Percentiles rank a stretch among this genome's conserved stretches.
phyloP scores from a whole-genome alignment of 2,888 invertebrate species.

The Acleris literana region DNA sequence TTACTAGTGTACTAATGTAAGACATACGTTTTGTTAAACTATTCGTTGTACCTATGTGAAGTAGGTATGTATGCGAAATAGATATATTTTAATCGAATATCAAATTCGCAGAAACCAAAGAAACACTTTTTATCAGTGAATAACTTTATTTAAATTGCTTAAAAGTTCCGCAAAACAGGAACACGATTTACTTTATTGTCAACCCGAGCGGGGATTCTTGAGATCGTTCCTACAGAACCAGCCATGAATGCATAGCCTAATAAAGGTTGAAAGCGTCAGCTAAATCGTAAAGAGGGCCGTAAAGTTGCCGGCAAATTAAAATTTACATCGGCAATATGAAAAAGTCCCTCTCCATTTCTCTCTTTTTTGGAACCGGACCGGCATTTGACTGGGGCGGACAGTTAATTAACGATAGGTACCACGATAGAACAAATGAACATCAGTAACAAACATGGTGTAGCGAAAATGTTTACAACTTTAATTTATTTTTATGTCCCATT shows the following conservation, averaged over 20 bases:
- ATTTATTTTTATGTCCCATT: conserved; percentile 39
- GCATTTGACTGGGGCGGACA: conserved; percentile 74
- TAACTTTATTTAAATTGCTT: too few species aligned
- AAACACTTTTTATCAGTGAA: too few species aligned
- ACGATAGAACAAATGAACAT: conserved; percentile 71
- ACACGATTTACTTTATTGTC: conserved; percentile 28
- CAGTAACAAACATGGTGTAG: conserved; percentile 58
- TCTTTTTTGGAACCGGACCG: conserved; percentile 65
- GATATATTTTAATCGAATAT: too few species aligned
- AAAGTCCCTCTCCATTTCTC: conserved; percentile 71
- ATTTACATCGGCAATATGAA: conserved; percentile 82
- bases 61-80: too few species aligned
- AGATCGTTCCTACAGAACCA: conserved; percentile 57
- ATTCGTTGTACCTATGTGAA: too few species aligned
- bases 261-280: conserved; percentile 77
- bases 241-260: conserved; percentile 74
- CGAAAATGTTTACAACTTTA: conserved; percentile 46
- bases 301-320: conserved; percentile 81
- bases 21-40: too few species aligned
- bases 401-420: conserved; percentile 68
- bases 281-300: conserved; percentile 80
- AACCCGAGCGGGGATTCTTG: conserved; percentile 35
- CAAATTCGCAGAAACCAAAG: too few species aligned
- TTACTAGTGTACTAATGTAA: too few species aligned
- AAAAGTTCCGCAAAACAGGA: conserved; percentile 9